Evolutionary conservation across 1,140 invertebrate species (phyloP).

Genomic region (Drosophila fuyamai): DNA sequence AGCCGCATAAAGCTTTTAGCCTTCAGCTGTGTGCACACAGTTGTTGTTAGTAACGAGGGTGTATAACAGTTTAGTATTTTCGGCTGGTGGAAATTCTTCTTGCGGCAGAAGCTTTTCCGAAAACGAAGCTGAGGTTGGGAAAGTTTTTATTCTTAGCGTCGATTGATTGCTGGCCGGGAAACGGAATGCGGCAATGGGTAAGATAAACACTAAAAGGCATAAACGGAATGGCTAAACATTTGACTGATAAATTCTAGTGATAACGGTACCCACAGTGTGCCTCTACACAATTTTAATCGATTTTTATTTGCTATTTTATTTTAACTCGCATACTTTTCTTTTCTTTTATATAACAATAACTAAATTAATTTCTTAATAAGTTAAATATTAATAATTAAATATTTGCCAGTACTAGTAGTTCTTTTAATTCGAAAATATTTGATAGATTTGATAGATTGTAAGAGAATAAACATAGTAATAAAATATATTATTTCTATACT

Average conservation of each 20-base stretch:
- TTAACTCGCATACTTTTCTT: too few relatives aligned
- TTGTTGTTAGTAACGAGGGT: constrained; percentile 39
- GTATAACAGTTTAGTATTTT: constrained; percentile 49
- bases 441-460: too few relatives aligned
- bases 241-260: constrained; percentile 27
- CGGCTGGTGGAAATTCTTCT: constrained; percentile 13
- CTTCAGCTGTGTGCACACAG: constrained; percentile 62
- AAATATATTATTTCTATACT: too few relatives aligned
- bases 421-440: too few relatives aligned
- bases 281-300: background rate
- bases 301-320: background rate
- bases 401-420: too few relatives aligned
- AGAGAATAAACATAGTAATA: too few relatives aligned
- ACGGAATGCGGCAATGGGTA: constrained; percentile 11
- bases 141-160: constrained; percentile 30
- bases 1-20: constrained; percentile 50
- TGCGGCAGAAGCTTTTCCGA: constrained; percentile 24
- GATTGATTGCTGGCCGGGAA: constrained; percentile 26
- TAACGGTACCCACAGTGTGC: constrained; percentile 8
- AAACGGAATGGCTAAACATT: constrained; percentile 19
- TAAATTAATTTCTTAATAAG: too few relatives aligned
- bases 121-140: constrained; percentile 17
- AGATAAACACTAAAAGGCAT: constrained; percentile 20
- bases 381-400: too few relatives aligned
- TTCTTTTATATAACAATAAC: too few relatives aligned